These are phyloP conservation scores for Gonocerus acuteangulatus DNA, from an alignment of 2,888 invertebrate species.

Conservation along the genomic window DNA sequence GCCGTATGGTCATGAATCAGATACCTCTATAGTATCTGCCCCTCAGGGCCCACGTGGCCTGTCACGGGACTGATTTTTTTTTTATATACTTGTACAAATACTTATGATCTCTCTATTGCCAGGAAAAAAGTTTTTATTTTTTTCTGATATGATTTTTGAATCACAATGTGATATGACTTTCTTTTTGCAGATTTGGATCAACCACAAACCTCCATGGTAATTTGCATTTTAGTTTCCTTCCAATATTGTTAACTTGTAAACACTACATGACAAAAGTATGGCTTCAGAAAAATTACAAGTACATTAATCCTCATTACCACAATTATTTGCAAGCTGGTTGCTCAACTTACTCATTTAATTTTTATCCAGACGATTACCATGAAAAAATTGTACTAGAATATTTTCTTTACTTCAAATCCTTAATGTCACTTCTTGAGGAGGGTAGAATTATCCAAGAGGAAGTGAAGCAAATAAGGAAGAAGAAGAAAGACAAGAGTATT, in stretches of 20 bases:
- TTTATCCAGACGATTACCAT: slow-evolving; percentile 28
- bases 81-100: too few relatives aligned
- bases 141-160: too few relatives aligned
- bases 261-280: slow-evolving; percentile 34
- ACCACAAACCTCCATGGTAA: too few relatives aligned
- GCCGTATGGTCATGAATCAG: too few relatives aligned
- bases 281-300: slow-evolving; percentile 40
- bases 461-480: neutral
- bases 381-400: slow-evolving; percentile 14
- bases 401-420: slow-evolving; percentile 15
- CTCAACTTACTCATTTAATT: neutral
- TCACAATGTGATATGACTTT: too few relatives aligned
- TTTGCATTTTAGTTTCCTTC: slow-evolving; percentile 34
- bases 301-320: slow-evolving; percentile 38
- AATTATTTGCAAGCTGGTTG: slow-evolving; percentile 8
- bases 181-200: too few relatives aligned
- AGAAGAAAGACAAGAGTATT: slow-evolving; percentile 7
- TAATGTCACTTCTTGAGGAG: slow-evolving; percentile 22
- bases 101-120: too few relatives aligned
- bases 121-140: too few relatives aligned
- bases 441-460: slow-evolving; percentile 15
- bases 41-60: too few relatives aligned
- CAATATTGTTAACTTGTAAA: slow-evolving; percentile 29
- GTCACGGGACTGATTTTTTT: too few relatives aligned
- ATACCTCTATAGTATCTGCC: too few relatives aligned